A percentile compares a stretch with the other conserved stretches of the same genome.
These are phyloP conservation scores for Caretta caretta DNA, from an alignment of 2,113 vertebrate genomes.

Conservation along the genomic window DNA sequence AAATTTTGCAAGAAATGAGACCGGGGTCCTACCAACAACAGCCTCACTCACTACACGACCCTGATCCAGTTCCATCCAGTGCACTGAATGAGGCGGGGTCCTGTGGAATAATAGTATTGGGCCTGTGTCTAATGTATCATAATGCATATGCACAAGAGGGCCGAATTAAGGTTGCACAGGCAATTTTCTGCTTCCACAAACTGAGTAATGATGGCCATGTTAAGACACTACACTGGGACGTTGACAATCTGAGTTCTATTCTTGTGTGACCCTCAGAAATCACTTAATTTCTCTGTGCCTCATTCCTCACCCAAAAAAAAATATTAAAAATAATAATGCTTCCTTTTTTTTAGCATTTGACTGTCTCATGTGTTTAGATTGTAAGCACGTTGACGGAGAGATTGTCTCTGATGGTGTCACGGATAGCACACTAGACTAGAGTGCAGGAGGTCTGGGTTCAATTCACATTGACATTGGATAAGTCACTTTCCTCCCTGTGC, in stretches of 20 bases:
- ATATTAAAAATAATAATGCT: not conserved
- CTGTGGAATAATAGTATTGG: not conserved
- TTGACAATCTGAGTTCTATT: not conserved
- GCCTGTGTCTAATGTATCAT: not conserved
- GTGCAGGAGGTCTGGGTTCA: not conserved
- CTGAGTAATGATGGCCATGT: not conserved
- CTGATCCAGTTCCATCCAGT: not conserved
- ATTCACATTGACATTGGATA: not conserved
- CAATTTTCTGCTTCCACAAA: not conserved
- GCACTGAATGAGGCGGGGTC: not conserved
- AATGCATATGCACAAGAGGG: not conserved
- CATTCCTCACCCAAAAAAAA: not conserved
- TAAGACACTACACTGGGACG: not conserved
- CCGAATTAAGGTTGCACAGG: not conserved
- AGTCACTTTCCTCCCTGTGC: not conserved
- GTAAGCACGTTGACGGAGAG: not conserved
- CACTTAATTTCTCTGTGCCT: not conserved
- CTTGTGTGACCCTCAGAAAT: not conserved
- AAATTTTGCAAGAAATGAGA: not conserved
- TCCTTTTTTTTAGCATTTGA: not conserved
- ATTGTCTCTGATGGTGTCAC: not conserved
- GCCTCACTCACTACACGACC: fast-evolving
- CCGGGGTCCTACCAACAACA: not conserved
- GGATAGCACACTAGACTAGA: not conserved
- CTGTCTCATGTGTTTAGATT: not conserved